Evolutionary conservation across 2,888 invertebrate species (phyloP), one percentile per base, ranked within the genome.

Genomic region (Ypsolopha scabrella): DNA sequence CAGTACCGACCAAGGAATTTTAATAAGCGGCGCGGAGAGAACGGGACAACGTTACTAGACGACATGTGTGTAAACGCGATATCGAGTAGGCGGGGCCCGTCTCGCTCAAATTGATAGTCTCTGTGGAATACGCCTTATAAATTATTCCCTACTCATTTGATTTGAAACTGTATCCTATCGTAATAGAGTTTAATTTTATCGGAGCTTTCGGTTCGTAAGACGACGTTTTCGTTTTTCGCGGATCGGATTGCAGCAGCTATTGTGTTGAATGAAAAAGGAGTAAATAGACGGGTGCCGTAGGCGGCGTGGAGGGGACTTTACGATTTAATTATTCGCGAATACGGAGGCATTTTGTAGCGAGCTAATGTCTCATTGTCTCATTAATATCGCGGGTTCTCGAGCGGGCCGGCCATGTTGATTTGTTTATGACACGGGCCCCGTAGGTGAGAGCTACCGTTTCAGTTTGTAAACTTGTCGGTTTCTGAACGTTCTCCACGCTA

Each of bases 311-410:
- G 82, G 83, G 85, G 83, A 77, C 82, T 85, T 86, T 85, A 86
- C 86, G 86, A 86, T 86, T 86, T 86, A 85, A 86, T 86, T 86
- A 86, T 86, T 86, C 79, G 86, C 85, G 80, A 85, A 82, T 83
- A 81, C 83, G 80, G 82, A 82, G 86, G 85, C 83, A 86, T 85
- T 86, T 86, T 86, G 86, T 86, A 83, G 77, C 81, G 78, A 73
- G 77, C 86, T 86, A 86, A 86, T 86, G 85, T 80, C 82, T 83
- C 80, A 85, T 86, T 86, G 86, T 86, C 83, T 85, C 83, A 83
- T 85, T 86, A 86, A 85, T 86, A 86, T 83, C 82, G 79, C 74
- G 73, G 70, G 45, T 47, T 14, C 47, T 48, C 38, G 48, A 24
- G 77, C 70, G 74, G 75, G 77, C 72, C 80, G 74, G 83, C 85